Conservation (phyloP, 2,797 vertebrate species). For the Ambastaia sidthimunki region DNA sequence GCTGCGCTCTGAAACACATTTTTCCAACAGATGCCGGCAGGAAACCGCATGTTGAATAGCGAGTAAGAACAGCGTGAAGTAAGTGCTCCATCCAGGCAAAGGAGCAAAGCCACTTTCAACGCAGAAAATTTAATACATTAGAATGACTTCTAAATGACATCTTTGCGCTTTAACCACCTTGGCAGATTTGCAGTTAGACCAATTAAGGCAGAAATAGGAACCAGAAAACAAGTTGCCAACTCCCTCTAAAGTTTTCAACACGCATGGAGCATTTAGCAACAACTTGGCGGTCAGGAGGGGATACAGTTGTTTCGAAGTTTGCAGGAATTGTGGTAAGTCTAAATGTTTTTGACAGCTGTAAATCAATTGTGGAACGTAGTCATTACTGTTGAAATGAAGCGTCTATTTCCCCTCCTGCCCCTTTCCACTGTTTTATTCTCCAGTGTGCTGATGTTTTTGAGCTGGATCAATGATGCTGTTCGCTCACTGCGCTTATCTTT, state of each 20-base stretch:
- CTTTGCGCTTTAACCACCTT: not conserved
- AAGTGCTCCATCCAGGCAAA: conserved; percentile 28
- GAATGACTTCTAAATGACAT: not conserved
- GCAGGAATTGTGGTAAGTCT: conserved; percentile 17
- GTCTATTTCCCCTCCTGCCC: conserved; percentile 24
- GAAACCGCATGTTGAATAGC: conserved; percentile 39
- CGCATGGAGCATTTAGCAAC: not conserved
- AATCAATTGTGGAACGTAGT: conserved; percentile 40
- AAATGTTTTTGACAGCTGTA: conserved; percentile 44
- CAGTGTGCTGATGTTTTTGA: conserved; percentile 45
- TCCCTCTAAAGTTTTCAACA: not conserved
- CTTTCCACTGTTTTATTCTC: conserved; percentile 15
- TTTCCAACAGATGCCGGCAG: conserved; percentile 42
- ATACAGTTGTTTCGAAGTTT: conserved; percentile 12
- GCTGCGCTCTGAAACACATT: conserved; percentile 56
- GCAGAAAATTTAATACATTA: conserved; percentile 2
- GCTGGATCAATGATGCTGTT: conserved; percentile 64
- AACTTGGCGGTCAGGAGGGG: conserved; percentile 3
- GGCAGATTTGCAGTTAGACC: not conserved
- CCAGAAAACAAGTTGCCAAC: not conserved
- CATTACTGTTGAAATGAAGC: conserved; percentile 51
- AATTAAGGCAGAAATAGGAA: not conserved
- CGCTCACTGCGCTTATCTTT: conserved; percentile 57
- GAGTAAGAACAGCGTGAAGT: conserved; percentile 21
- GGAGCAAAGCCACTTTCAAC: conserved; percentile 12